Conservation (phyloP, 1,140 invertebrate genomes). For the Drosophila kanapiae region DNA sequence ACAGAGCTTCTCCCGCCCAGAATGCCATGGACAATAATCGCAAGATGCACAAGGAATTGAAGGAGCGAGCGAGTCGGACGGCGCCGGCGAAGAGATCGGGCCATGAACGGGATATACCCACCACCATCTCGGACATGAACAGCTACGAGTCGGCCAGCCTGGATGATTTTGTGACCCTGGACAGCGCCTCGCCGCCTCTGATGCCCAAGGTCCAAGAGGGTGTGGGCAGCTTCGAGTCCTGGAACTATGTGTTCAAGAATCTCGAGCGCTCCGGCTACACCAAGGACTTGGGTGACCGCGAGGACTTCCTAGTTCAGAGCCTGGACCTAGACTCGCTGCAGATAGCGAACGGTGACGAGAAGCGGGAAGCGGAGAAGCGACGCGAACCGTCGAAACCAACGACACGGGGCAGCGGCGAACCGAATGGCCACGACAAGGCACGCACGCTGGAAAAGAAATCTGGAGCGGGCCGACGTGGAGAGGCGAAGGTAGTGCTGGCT, state of each 20-base stretch:
- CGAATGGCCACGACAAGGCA: slow-evolving; percentile 55
- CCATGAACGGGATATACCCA: slow-evolving; percentile 61
- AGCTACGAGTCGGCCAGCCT: slow-evolving; percentile 84
- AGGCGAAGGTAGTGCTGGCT: slow-evolving; percentile 46
- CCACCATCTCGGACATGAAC: slow-evolving; percentile 56
- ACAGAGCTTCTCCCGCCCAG: slow-evolving; percentile 6
- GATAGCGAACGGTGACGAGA: slow-evolving; percentile 55
- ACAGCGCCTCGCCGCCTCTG: slow-evolving; percentile 65
- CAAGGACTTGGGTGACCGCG: slow-evolving; percentile 86
- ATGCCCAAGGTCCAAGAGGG: slow-evolving; percentile 86
- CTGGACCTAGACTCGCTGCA: slow-evolving; percentile 74
- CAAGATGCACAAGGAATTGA: slow-evolving; percentile 79
- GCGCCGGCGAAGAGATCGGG: slow-evolving; percentile 40
- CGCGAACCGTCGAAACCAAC: slow-evolving; percentile 39
- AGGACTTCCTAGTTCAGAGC: slow-evolving; percentile 78
- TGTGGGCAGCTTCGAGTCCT: slow-evolving; percentile 89
- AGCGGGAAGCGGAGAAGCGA: slow-evolving; percentile 50
- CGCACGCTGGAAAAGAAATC: slow-evolving; percentile 61
- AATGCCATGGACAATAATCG: slow-evolving; percentile 76
- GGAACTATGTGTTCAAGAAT: slow-evolving; percentile 92
- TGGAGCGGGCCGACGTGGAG: slow-evolving; percentile 19
- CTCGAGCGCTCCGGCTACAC: slow-evolving; percentile 90
- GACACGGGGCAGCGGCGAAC: slow-evolving; percentile 2
- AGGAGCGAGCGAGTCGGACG: slow-evolving; percentile 55
- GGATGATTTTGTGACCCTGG: slow-evolving; percentile 66